These are phyloP conservation scores for Homalodisca vitripennis DNA, from an alignment of 1,140 invertebrate species.

Conservation along the genomic window DNA sequence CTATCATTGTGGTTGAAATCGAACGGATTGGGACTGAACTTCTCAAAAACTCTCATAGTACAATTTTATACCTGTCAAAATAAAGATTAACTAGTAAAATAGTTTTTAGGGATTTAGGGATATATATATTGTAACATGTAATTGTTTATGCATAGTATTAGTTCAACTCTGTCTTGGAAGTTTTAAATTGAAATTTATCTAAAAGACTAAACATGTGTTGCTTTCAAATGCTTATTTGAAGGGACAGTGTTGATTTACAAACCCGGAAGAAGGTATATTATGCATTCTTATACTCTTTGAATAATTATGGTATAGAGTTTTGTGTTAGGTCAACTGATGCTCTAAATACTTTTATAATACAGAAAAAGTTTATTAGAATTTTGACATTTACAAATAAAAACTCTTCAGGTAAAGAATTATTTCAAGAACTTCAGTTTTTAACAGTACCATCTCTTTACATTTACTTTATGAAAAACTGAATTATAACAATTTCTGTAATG, in stretches of 20 bases:
- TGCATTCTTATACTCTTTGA: neutral
- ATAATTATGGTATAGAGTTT: too few species aligned
- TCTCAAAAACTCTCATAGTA: neutral
- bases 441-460: too few species aligned
- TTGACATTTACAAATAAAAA: too few species aligned
- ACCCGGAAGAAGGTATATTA: neutral
- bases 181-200: neutral
- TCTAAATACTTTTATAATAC: too few species aligned
- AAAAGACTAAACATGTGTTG: neutral
- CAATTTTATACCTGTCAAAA: neutral
- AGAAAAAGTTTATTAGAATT: too few species aligned
- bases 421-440: too few species aligned
- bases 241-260: neutral
- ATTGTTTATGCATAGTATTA: too few species aligned
- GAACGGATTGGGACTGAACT: neutral
- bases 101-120: neutral
- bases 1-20: neutral
- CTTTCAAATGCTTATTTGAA: neutral
- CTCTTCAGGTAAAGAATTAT: too few species aligned
- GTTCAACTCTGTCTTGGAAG: neutral
- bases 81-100: neutral
- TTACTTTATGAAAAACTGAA: too few species aligned
- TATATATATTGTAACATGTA: neutral
- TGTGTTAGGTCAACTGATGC: too few species aligned
- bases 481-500: too few species aligned